A percentile compares a stretch with the other conserved stretches of the same genome.
These are phyloP conservation scores for Probaryconus sp. DNA, from an alignment of 1,140 invertebrate genomes.

Conservation along the genomic window DNA sequence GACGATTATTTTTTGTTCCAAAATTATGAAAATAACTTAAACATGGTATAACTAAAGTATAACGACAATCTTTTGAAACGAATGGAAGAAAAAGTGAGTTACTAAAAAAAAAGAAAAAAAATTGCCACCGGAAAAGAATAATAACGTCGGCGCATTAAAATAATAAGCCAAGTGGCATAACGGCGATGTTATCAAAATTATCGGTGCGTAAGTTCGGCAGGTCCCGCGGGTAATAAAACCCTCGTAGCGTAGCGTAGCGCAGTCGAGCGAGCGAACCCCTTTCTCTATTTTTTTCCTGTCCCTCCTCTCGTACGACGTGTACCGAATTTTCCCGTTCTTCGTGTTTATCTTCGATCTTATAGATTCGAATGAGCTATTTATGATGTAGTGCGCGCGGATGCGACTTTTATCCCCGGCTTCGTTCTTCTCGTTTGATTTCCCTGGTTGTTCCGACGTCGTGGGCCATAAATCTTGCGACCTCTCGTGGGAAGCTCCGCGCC, in stretches of 20 bases:
- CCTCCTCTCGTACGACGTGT: constrained; percentile 35
- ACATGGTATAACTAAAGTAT: too few relatives aligned
- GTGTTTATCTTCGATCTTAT: constrained; percentile 73
- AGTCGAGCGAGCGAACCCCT: too few relatives aligned
- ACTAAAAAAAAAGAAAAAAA: too few relatives aligned
- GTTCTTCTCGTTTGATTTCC: constrained; percentile 52
- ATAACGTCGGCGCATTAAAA: too few relatives aligned
- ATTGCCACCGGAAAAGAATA: too few relatives aligned
- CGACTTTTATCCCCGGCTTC: constrained; percentile 56
- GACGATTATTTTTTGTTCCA: too few relatives aligned
- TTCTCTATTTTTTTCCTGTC: too few relatives aligned
- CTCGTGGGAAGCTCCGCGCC: constrained; percentile 61
- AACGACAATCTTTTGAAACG: too few relatives aligned
- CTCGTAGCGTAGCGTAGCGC: constrained; percentile 41
- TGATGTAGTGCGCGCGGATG: constrained; percentile 62
- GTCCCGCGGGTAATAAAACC: constrained; percentile 70
- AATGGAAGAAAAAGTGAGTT: too few relatives aligned
- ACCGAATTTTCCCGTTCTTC: constrained; percentile 53
- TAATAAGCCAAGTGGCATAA: too few relatives aligned
- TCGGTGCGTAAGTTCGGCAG: constrained; percentile 18
- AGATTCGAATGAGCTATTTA: constrained; percentile 74
- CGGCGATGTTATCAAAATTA: constrained; percentile 47
- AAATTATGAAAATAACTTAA: too few relatives aligned
- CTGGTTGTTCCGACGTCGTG: constrained; percentile 51
- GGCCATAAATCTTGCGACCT: constrained; percentile 67